Evolutionary conservation across 30 jellyfish, hydroid and myxozoan species (phyloP).

Genomic region (Rhopilema esculentum): DNA sequence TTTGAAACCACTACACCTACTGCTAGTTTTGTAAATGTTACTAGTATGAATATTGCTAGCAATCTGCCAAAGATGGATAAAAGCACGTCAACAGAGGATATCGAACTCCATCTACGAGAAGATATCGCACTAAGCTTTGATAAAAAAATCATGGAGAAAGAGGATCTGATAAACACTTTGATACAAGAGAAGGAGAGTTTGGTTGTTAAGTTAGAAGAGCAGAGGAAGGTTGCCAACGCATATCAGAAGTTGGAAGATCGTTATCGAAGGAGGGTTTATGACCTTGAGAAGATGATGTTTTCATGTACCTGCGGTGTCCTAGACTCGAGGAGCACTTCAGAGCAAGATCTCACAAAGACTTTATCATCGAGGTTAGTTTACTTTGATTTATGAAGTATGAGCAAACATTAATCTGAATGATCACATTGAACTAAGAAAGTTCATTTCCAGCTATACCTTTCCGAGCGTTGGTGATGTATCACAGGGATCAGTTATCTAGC

Average conservation of each 20-base stretch:
- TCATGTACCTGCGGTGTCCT: conserved; percentile 78
- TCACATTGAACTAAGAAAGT: neutral
- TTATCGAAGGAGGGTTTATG: conserved; percentile 83
- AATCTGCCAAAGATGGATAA: neutral
- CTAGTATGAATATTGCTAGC: neutral
- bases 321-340: conserved; percentile 6
- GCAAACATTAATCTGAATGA: neutral
- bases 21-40: neutral
- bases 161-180: conserved; percentile 20
- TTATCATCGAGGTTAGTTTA: conserved; percentile 11
- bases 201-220: conserved; percentile 79
- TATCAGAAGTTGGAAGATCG: conserved; percentile 95
- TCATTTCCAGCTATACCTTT: neutral
- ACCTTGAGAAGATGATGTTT: conserved; percentile 62
- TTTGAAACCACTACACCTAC: neutral
- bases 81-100: conserved; percentile 39
- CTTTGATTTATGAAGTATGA: too few relatives aligned
- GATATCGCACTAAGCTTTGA: conserved; percentile 4
- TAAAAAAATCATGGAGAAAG: conserved; percentile 36
- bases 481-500: too few relatives aligned
- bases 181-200: conserved; percentile 62
- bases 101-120: neutral
- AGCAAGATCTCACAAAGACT: conserved; percentile 33
- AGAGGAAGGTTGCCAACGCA: conserved; percentile 96
- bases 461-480: neutral